A percentile compares a stretch with the other conserved stretches of the same genome.
Conservation (phyloP, 2,113 vertebrate species). For the Mohoua ochrocephala region DNA sequence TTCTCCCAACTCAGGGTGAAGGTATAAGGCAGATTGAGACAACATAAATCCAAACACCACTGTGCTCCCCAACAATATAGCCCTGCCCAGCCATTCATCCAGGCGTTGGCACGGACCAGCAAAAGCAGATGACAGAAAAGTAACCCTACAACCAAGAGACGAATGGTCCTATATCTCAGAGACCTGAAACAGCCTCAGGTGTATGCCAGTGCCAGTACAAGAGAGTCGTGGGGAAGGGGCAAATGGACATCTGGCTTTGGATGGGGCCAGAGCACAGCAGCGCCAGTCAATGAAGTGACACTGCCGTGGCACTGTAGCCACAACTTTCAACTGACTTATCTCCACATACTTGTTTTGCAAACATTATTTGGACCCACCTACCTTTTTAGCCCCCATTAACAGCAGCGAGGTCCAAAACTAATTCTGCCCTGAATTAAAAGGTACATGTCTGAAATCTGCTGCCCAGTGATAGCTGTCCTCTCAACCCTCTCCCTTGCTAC, state of each 20-base stretch:
- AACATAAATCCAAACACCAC: background rate
- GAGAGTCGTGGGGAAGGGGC: background rate
- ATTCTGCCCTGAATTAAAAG: background rate
- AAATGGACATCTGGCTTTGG: background rate
- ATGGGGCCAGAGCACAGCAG: background rate
- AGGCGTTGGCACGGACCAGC: accelerated
- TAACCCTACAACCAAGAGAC: background rate
- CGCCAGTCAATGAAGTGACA: background rate
- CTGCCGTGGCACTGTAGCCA: background rate
- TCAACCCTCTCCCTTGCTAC: background rate
- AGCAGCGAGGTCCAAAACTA: background rate
- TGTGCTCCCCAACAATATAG: background rate
- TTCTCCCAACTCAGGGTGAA: background rate
- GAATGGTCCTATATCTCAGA: background rate
- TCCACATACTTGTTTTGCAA: background rate
- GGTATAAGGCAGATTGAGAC: background rate
- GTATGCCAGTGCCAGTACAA: background rate
- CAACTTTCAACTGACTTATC: background rate
- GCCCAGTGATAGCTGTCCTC: background rate
- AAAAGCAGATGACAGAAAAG: background rate
- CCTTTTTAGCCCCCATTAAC: background rate
- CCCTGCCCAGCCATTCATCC: background rate
- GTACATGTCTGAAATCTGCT: background rate
- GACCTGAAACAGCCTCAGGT: background rate
- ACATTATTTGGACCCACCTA: background rate